Conservation (phyloP, 2,113 vertebrate species). For the Spea bombifrons region DNA sequence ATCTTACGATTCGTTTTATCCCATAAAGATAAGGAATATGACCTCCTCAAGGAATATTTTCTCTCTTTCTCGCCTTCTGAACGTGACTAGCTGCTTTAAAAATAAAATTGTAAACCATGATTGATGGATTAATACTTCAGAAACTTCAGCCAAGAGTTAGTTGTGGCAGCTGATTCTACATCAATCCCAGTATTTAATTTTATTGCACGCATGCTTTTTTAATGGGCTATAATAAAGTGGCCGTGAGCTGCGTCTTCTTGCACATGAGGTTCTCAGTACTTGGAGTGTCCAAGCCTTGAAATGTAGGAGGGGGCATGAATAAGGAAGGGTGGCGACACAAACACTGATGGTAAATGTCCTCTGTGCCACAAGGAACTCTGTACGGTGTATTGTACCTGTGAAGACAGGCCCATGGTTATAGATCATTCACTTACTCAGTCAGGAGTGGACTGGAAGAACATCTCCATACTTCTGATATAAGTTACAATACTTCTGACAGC, state of each 20-base stretch:
- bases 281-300: constrained; percentile 2
- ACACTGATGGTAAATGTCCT: constrained; percentile 6
- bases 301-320: background rate
- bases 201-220: background rate
- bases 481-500: background rate
- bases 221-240: background rate
- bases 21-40: no score
- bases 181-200: background rate
- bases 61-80: background rate
- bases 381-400: background rate
- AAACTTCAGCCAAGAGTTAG: constrained; percentile 18
- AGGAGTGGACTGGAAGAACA: background rate
- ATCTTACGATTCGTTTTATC: no score
- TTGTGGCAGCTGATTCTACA: constrained; percentile 17
- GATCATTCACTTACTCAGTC: background rate
- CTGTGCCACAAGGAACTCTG: background rate
- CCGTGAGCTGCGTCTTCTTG: background rate
- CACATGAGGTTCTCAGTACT: background rate
- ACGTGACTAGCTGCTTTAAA: constrained; percentile 24
- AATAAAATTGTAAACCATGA: constrained; percentile 37
- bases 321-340: background rate
- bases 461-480: background rate
- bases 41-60: no score
- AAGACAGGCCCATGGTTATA: no score
- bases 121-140: constrained; percentile 30